These are phyloP conservation scores for Distichodus sexfasciatus DNA, from an alignment of 2,797 vertebrate species.

Conservation along the genomic window DNA sequence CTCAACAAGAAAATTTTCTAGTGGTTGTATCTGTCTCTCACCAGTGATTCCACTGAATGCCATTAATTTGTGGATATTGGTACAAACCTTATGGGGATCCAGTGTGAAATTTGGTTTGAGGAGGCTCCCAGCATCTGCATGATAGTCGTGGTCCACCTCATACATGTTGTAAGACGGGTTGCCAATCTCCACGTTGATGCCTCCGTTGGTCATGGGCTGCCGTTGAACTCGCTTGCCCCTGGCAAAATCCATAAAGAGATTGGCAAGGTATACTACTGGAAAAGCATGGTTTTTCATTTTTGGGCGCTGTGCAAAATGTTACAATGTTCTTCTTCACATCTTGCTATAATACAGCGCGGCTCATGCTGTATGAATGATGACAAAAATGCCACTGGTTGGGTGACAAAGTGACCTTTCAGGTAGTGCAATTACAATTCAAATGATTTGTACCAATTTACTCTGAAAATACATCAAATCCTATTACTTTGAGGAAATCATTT, in stretches of 20 bases:
- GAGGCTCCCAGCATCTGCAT: constrained; percentile 87
- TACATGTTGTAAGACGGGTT: constrained; percentile 99
- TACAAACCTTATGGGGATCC: constrained; percentile 91
- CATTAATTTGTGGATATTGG: too few relatives aligned
- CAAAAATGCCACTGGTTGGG: too few relatives aligned
- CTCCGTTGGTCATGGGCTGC: constrained; percentile 96
- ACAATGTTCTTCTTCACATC: background rate
- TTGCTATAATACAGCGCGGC: too few relatives aligned
- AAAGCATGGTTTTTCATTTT: background rate
- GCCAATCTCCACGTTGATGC: constrained; percentile 97
- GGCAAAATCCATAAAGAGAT: constrained; percentile 25
- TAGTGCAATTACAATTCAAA: background rate
- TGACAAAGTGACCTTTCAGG: background rate
- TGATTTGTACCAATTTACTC: background rate
- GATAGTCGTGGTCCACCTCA: constrained; percentile 93
- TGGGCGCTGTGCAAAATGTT: background rate
- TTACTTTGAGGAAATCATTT: too few relatives aligned
- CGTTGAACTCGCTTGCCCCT: constrained; percentile 96
- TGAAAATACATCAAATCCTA: background rate
- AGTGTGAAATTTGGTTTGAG: constrained; percentile 91
- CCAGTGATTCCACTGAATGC: too few relatives aligned
- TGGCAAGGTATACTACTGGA: background rate
- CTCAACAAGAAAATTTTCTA: too few relatives aligned
- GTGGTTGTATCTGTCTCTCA: too few relatives aligned
- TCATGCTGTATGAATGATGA: too few relatives aligned